Evolutionary conservation across 1,140 invertebrate species (phyloP).

Genomic region (Drosophila aff.): DNA sequence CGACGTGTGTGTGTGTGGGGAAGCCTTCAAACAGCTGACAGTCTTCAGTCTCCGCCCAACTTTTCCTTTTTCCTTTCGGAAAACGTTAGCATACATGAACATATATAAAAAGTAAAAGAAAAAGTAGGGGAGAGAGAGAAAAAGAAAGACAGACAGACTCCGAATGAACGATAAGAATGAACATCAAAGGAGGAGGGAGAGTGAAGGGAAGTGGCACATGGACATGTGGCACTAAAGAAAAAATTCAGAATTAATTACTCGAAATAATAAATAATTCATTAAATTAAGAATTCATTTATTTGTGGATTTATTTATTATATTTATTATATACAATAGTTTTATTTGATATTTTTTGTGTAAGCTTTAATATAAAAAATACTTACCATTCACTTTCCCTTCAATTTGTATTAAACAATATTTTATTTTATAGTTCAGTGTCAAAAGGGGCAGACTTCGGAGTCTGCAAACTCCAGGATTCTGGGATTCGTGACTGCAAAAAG

Average conservation of each 20-base stretch:
- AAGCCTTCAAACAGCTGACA: constrained; percentile 31
- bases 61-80: not conserved
- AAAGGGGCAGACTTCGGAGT: too few relatives aligned
- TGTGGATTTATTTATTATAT: too few relatives aligned
- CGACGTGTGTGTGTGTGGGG: constrained; percentile 6
- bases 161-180: constrained; percentile 24
- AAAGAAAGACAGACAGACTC: not conserved
- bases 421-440: not conserved
- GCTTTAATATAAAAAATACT: too few relatives aligned
- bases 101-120: not conserved
- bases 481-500: constrained; percentile 48
- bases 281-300: too few relatives aligned
- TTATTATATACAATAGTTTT: not conserved
- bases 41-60: constrained; percentile 1
- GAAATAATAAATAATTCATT: not conserved
- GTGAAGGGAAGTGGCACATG: not conserved
- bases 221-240: not conserved
- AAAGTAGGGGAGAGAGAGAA: not conserved
- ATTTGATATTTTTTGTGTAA: too few relatives aligned
- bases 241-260: not conserved
- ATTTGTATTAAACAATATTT: not conserved
- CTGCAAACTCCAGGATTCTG: constrained; percentile 6
- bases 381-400: too few relatives aligned
- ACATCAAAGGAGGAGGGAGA: not conserved
- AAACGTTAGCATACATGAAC: not conserved